Base-by-base conservation (phyloP, 2,888 invertebrate species). In the Idaea biselata region DNA sequence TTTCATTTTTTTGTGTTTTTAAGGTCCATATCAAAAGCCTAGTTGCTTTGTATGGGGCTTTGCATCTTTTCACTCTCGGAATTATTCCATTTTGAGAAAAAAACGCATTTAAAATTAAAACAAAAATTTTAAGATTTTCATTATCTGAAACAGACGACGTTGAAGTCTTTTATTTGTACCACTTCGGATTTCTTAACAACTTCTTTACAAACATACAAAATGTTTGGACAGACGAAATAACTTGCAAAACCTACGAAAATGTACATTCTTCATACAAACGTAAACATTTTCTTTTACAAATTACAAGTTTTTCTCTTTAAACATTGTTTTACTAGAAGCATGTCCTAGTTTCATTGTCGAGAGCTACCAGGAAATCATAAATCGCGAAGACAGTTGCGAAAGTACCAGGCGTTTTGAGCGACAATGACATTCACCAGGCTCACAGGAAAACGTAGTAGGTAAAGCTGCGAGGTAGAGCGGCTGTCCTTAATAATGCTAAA, bases 81-180 rank as follows among this genome's bases (percentile, higher is more conserved):
- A n/a, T 8, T 44, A 3, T 14, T 2, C 44, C 14, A 44, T n/a
- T 31, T 55, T 2, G 18, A 53, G 18, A 60, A 61, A 18, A 16
- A 18, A 31, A 17, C n/a, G 55, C 14, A 16, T n/a, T 31, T 6
- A 32, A 54, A 58, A 14, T 16, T 55, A 1, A n/a, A 55, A 44
- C 44, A 31, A 16, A n/a, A 55, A 25, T 58, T 58, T 18, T 58
- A 60, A 61, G 63, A 62, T 63, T 66, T 68, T 70, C 53, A 59
- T 69, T 60, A 63, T 63, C 60, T 18, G 58, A 60, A 70, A 69
- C 70, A 62, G 68, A 67, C 73, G 76, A 80, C 82, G 83, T 83
- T 83, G 82, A 83, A 78, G 81, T 83, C 82, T 83, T 83, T 82
- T 79, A 76, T 78, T 83, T 75, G 79, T 44, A 44, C 8, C 11